phyloP scores from a whole-genome alignment of 2,797 vertebrate genomes.

The Peromyscus eremicus region DNA sequence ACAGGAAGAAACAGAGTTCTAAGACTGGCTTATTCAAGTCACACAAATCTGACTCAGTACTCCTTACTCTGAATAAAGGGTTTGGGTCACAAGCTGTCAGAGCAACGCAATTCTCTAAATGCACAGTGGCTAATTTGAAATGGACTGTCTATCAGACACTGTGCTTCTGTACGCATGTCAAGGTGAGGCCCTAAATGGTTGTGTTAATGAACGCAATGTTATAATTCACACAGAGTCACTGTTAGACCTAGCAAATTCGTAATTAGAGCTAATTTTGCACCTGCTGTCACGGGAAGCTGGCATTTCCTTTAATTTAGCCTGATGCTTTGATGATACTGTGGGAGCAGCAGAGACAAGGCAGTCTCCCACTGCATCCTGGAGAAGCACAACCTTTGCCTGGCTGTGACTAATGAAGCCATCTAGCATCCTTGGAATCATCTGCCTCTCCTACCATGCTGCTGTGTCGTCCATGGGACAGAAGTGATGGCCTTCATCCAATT shows the following conservation, averaged over 20 bases:
- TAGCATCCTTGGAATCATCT: slow-evolving; percentile 31
- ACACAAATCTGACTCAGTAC: not conserved
- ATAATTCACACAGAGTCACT: slow-evolving; percentile 87
- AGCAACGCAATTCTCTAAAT: not conserved
- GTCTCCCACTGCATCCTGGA: slow-evolving; percentile 78
- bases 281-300: slow-evolving; percentile 85
- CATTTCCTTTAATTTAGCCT: slow-evolving; percentile 85
- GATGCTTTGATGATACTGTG: slow-evolving; percentile 86
- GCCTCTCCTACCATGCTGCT: not conserved
- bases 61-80: not conserved
- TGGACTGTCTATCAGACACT: not conserved
- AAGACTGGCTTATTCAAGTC: not conserved
- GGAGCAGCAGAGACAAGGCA: slow-evolving; percentile 78
- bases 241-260: slow-evolving; percentile 85
- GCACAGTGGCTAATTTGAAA: not conserved
- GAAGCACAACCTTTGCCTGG: slow-evolving; percentile 54
- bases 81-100: not conserved
- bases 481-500: not conserved
- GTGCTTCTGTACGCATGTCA: slow-evolving; percentile 49
- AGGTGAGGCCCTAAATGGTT: slow-evolving; percentile 72
- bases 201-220: slow-evolving; percentile 82
- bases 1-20: slow-evolving; percentile 6
- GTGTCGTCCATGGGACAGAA: not conserved
- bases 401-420: slow-evolving; percentile 69
- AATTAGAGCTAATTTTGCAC: slow-evolving; percentile 88